Conservation (phyloP, 2,888 invertebrate genomes). For the Calliopum simillimum region DNA sequence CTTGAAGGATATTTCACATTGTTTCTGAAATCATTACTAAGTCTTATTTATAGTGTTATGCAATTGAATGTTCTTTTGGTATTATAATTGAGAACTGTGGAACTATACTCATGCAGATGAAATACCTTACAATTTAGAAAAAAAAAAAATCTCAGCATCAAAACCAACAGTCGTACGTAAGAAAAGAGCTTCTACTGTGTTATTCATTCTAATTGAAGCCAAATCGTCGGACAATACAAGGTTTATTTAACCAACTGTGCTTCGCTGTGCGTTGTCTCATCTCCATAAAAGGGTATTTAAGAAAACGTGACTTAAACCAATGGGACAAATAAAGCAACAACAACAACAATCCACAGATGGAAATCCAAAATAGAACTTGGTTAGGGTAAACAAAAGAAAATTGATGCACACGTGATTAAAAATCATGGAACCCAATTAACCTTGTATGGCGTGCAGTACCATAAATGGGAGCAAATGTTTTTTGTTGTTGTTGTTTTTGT, state of each 20-base stretch:
- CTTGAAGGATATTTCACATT: too few species aligned
- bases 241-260: not conserved
- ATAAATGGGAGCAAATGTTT: not conserved
- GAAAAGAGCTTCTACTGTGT: too few species aligned
- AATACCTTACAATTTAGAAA: too few species aligned
- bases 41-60: too few species aligned
- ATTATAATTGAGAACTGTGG: too few species aligned
- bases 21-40: too few species aligned
- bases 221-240: not conserved
- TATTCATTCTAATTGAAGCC: too few species aligned
- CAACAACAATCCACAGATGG: not conserved
- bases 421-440: conserved; percentile 33
- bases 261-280: conserved; percentile 10
- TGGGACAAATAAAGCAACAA: conserved; percentile 8
- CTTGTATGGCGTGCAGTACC: conserved; percentile 29
- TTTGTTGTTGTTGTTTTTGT: too few species aligned
- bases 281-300: conserved; percentile 25
- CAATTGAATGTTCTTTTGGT: too few species aligned
- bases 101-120: too few species aligned
- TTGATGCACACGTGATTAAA: conserved; percentile 22
- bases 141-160: too few species aligned
- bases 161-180: too few species aligned
- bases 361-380: conserved; percentile 8
- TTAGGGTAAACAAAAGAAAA: conserved; percentile 1
- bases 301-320: conserved; percentile 33